These are phyloP conservation scores for Drosophila suzukii DNA, from an alignment of 1,140 invertebrate species.

Conservation along the genomic window DNA sequence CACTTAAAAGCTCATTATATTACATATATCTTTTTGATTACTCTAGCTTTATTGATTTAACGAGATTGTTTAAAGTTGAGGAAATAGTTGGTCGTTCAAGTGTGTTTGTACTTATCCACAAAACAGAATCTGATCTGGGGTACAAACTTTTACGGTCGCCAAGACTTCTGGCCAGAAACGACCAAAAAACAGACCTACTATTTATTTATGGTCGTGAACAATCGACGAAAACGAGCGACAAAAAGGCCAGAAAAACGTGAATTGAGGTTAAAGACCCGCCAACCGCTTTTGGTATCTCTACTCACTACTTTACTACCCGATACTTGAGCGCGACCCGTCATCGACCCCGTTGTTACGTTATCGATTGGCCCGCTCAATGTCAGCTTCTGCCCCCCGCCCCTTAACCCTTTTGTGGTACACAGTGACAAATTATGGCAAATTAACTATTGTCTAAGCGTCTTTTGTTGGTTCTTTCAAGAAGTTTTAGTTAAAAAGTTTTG, in stretches of 20 bases:
- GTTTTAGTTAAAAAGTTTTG: no score
- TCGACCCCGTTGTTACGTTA: constrained; percentile 51
- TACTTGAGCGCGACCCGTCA: constrained; percentile 40
- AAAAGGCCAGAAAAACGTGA: constrained; percentile 34
- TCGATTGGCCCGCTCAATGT: constrained; percentile 54
- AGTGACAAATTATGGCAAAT: neutral
- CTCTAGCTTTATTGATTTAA: neutral
- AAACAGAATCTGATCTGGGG: neutral
- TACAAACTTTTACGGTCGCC: constrained; percentile 6
- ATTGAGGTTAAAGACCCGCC: constrained; percentile 46
- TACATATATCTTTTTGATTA: neutral
- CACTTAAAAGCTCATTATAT: no score
- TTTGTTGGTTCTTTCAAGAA: no score
- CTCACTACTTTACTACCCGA: constrained; percentile 9
- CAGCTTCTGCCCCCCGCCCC: constrained; percentile 6
- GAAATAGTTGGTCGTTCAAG: constrained; percentile 1
- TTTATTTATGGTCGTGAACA: constrained; percentile 39
- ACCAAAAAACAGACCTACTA: neutral
- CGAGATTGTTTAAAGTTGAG: neutral
- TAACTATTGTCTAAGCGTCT: no score
- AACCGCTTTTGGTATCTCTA: constrained; percentile 19
- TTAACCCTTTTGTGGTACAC: constrained; percentile 2
- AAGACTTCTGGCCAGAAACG: constrained; percentile 8
- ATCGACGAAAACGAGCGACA: constrained; percentile 9
- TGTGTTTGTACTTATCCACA: neutral